Conservation (phyloP, 2,113 vertebrate genomes). For the Saguinus imperator region DNA sequence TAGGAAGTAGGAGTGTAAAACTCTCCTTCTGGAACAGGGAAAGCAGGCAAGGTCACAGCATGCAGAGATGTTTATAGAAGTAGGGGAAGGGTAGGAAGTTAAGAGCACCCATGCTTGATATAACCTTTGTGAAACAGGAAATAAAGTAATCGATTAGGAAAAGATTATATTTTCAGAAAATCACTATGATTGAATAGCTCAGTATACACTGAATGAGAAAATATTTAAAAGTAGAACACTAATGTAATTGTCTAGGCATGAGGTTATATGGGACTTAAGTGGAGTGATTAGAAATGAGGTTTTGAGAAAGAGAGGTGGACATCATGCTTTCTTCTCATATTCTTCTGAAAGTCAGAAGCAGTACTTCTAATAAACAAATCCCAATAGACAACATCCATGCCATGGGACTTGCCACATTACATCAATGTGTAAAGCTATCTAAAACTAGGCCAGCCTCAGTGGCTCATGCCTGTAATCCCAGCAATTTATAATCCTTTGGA, state of each 20-base stretch:
- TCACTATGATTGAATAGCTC: background rate
- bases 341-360: slow-evolving; percentile 2
- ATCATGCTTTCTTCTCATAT: background rate
- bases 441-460: background rate
- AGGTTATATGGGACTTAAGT: background rate
- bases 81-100: slow-evolving; percentile 48
- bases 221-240: background rate
- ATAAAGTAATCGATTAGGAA: slow-evolving; percentile 18
- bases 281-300: background rate
- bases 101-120: background rate
- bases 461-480: too few relatives aligned
- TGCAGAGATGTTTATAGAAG: background rate
- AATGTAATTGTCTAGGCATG: background rate
- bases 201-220: background rate
- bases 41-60: background rate
- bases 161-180: background rate
- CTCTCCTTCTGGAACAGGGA: background rate
- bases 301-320: background rate
- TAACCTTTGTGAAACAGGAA: slow-evolving; percentile 48
- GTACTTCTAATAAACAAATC: background rate
- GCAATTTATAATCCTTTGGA: too few relatives aligned
- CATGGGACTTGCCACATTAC: background rate
- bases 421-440: background rate
- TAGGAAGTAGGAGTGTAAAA: background rate
- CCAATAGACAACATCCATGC: background rate